Evolutionary conservation across 1,140 invertebrate species (phyloP), one percentile per base, ranked within the genome.

Genomic region (Choristoneura fumiferana): DNA sequence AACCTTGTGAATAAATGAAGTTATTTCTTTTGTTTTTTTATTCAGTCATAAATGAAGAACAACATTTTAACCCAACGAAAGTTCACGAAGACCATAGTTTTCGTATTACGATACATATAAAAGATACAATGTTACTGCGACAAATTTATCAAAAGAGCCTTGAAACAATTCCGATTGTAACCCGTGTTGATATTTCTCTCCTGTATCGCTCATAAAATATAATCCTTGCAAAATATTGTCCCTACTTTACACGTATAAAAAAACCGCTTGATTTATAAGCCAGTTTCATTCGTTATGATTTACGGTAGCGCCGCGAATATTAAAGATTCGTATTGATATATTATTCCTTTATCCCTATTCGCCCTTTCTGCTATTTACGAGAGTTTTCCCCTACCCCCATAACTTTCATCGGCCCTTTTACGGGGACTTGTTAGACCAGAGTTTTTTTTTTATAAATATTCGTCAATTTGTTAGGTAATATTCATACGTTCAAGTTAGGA

Each of bases 281-380:
- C 70, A 65, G 73, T 89, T 84, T 86, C 82, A 87, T 89, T 84
- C 81, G 70, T 68, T 79, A 71, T 86, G 86, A 89, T 89, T 89
- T 87, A 89, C 82, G 80, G 74, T 75, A 71, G 72, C 71, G 69
- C 71, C 77, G 76, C 81, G 78, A 85, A 87, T 87, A 89, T 86
- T 85, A 89, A 89, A 89, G 84, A 89, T 86, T 82, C 81, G 73
- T 82, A 87, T 86, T 87, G 86, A 87, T 87, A 87, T 89, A 89
- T 88, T 88, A 87, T 89, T 82, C 80, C 81, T 87, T 87, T 84
- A 86, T 89, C 83, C 83, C 72, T 70, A 81, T 86, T 87, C 76
- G 85, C 84, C 79, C 78, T 82, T 73, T 70, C 68, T 73, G 76
- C 81, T 86, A 86, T 88, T 88, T 88, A 88, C 80, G 81, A 77